Percentiles rank a stretch among this genome's conserved stretches.
These are phyloP conservation scores for Sminthurinus aureus DNA, from an alignment of 2,888 invertebrate genomes.

Conservation along the genomic window DNA sequence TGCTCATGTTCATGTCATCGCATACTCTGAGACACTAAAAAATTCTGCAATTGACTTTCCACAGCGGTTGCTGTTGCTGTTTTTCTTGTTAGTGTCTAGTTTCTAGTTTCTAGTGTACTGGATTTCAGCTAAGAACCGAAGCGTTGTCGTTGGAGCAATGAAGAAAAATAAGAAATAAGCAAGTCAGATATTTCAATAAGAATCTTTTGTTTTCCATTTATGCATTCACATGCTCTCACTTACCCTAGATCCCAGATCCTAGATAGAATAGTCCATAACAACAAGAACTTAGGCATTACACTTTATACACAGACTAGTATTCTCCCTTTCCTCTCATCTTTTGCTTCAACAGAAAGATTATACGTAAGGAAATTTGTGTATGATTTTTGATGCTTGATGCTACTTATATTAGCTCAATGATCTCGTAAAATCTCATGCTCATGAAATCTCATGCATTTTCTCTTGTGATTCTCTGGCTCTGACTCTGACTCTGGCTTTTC, in stretches of 20 bases:
- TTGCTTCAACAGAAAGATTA: too few relatives aligned
- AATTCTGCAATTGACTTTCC: slow-evolving; percentile 28
- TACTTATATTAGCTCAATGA: background rate
- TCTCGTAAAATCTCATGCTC: slow-evolving; percentile 22
- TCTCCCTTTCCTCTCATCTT: background rate
- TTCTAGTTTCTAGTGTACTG: too few relatives aligned
- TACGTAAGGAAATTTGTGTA: too few relatives aligned
- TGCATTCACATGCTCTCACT: slow-evolving; percentile 29
- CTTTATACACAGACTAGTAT: background rate
- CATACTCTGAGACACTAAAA: slow-evolving; percentile 25
- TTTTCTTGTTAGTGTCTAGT: too few relatives aligned
- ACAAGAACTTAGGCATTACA: background rate
- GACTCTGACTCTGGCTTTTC: background rate
- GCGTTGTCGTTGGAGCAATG: background rate
- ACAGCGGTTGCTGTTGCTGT: too few relatives aligned
- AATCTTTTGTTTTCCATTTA: slow-evolving; percentile 35
- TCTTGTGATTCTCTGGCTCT: background rate
- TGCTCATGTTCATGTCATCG: slow-evolving; percentile 18
- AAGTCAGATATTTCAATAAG: background rate
- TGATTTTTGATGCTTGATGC: slow-evolving; percentile 4
- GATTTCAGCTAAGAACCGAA: too few relatives aligned
- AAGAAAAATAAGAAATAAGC: background rate
- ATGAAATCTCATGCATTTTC: background rate
- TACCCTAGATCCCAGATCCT: background rate
- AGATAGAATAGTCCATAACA: too few relatives aligned